phyloP scores from a whole-genome alignment of 2,797 vertebrate species.

The Falco naumanni region DNA sequence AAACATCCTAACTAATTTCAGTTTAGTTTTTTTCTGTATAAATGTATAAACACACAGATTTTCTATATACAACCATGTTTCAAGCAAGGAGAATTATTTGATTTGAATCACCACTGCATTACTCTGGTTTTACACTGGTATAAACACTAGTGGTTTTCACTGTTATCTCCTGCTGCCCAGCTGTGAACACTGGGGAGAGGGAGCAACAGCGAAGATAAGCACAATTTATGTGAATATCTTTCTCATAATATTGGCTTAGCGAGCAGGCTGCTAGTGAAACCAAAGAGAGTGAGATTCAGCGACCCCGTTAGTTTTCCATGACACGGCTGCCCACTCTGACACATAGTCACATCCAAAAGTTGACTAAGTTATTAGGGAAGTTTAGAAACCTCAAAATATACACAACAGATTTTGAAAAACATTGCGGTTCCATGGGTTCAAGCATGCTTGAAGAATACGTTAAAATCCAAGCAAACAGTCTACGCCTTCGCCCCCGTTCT shows the following conservation, averaged over 20 bases:
- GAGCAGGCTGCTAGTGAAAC: neutral
- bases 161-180: conserved; percentile 30
- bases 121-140: conserved; percentile 20
- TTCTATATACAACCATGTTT: conserved; percentile 29
- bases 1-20: conserved; percentile 36
- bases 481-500: neutral
- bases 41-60: conserved; percentile 26
- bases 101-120: conserved; percentile 24
- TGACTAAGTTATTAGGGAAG: conserved; percentile 33
- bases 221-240: neutral
- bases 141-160: conserved; percentile 42
- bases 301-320: neutral
- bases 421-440: conserved; percentile 20
- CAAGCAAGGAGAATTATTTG: conserved; percentile 33
- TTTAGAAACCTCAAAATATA: conserved; percentile 58
- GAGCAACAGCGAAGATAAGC: conserved; percentile 34
- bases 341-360: neutral
- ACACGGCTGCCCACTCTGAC: neutral
- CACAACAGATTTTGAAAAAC: conserved; percentile 32
- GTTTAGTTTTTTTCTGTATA: neutral
- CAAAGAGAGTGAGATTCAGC: neutral
- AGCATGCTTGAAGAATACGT: neutral
- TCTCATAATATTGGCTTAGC: neutral
- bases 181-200: conserved; percentile 2
- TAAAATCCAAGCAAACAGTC: conserved; percentile 52